Base-by-base conservation (phyloP, 2,888 invertebrate species). In the Campaea margaritaria region DNA sequence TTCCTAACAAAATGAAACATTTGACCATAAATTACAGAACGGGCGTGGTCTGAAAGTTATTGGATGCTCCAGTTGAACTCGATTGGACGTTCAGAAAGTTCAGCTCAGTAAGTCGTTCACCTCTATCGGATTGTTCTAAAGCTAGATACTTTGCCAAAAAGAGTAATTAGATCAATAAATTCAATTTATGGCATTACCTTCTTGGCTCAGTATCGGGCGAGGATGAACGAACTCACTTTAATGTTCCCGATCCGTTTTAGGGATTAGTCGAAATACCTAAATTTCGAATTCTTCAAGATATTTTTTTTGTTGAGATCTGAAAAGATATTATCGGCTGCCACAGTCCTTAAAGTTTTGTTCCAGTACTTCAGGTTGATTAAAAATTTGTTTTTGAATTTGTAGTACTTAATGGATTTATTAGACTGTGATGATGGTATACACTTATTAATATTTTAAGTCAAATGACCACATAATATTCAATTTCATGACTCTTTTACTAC, bases 1-100 rank as follows among this genome's bases (percentile, higher is more conserved):
- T 58, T 43, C 27, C 45, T 44, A 48, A 47, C 53, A 58, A 53
- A 58, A 67, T 46, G 42, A 58, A 60, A 54, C 49, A 65, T 47
- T 44, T 34, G 54, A 41, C 45, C 48, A 57, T 62, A 64, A 64
- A 68, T 65, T 65, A 62, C 53, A 45, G 55, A n/a, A n/a, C n/a
- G n/a, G n/a, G 41, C 38, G 58, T 42, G 50, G 53, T 57, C 53
- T 61, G 54, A 58, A 60, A 61, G 45, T 66, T 59, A 62, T 65
- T 55, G 53, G 53, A 43, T 54, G 43, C 55, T 56, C 48, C 8
- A 51, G 52, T 62, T 59, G 46, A 63, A 65, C 57, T 63, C 42
- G 14, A 16, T 62, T 54, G 34, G 49, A 47, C 51, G 57, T 64
- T 64, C 48, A 13, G 42, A 42, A 49, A 36, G 21, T 45, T 54